Evolutionary conservation across 1,140 invertebrate species (phyloP), one percentile per base, ranked within the genome.

Genomic region (Atta cephalotes): DNA sequence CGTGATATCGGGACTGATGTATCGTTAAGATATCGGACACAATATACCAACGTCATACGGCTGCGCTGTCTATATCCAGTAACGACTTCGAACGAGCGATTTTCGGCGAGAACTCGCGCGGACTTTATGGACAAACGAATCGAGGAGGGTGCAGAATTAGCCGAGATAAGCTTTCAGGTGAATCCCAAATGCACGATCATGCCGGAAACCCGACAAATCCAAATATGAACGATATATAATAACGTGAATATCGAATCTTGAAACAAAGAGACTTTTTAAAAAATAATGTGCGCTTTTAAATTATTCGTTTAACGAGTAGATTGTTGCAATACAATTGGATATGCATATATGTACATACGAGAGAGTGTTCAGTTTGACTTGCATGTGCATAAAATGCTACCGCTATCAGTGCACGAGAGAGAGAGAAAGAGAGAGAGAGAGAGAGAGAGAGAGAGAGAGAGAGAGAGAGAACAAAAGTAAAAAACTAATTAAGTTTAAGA

Each of bases 21-120:
- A 93, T 92, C 93, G 93, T 94, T 92, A 94, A 94, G 93, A 94
- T 94, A 93, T 91, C 92, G 89, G 87, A 86, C 87, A 87, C 88
- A 91, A 94, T 92, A 91, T 14, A 16, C 89, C 92, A 88, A 85
- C 89, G 89, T 88, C 66, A 88, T 91, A 88, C 68, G 89, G 62
- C 62, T 28, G 63, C 63, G 31, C 82, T 66, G 88, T 89, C 49
- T 71, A 77, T 89, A 80, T 56, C 60, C 45, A 70, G 65, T 91
- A 92, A 93, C 89, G 91, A 91, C 88, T 87, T 62, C 35, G 28
- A 60, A 63, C 70, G 51, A 84, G 76, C 87, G 80, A 65, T 85
- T 74, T 79, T 28, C 85, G 25, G 1, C 65, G 81, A 62, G 71
- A 70, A 88, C 58, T n/a, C 86, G 39, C 60, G 60, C 65, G 78